A percentile compares a stretch with the other conserved stretches of the same genome.
Evolutionary conservation across 2,797 vertebrate species (phyloP).

Genomic region (Acropternis orthonyx): DNA sequence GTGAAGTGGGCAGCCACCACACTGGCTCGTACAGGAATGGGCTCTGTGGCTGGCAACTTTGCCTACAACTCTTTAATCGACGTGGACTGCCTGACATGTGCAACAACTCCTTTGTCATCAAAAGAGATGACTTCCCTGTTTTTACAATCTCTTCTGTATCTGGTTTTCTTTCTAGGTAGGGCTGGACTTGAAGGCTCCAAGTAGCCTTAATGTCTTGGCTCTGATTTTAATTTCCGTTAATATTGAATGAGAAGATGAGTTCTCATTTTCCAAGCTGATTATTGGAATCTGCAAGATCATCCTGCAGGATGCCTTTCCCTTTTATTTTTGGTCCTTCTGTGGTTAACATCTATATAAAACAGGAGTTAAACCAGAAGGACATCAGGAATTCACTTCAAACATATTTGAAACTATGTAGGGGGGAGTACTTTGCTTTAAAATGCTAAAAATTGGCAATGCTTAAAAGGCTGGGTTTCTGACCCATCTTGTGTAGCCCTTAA

Average conservation of each 20-base stretch:
- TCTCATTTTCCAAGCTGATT: conserved; percentile 50
- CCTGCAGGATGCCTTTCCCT: neutral
- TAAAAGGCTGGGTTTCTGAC: neutral
- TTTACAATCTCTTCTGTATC: conserved; percentile 18
- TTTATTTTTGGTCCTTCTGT: neutral
- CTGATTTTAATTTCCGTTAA: conserved; percentile 64
- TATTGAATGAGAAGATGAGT: conserved; percentile 59
- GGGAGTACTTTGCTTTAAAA: neutral
- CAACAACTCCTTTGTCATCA: neutral
- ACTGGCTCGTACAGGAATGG: neutral
- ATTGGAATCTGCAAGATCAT: conserved; percentile 43
- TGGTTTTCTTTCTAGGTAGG: conserved; percentile 45
- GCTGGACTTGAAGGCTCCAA: conserved; percentile 49
- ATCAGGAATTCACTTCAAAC: neutral
- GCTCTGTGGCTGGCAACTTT: neutral
- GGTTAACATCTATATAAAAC: neutral
- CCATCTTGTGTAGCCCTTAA: neutral
- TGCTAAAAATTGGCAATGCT: neutral
- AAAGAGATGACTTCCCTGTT: neutral
- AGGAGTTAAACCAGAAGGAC: neutral
- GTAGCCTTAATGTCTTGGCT: conserved; percentile 59
- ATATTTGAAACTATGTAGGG: neutral
- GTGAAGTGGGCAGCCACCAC: neutral
- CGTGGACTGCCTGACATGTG: neutral
- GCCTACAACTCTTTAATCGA: neutral